Percentiles rank a stretch among this genome's conserved stretches.
Conservation (phyloP, 2,113 vertebrate genomes). For the Pelobates fuscus region DNA sequence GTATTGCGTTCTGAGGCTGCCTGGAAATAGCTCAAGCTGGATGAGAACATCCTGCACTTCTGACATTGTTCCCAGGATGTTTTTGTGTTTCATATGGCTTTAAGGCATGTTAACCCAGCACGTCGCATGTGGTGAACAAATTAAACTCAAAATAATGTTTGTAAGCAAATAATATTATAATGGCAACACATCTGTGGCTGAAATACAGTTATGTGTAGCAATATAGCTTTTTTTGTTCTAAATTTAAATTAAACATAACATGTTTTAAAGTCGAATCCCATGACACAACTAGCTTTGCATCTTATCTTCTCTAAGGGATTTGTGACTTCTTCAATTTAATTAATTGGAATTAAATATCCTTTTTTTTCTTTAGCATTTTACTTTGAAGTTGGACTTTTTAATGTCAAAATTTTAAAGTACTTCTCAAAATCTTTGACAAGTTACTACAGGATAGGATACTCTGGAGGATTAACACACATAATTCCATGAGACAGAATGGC, state of each 20-base stretch:
- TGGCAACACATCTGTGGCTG: too few relatives aligned
- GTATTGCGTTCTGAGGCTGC: too few relatives aligned
- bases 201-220: too few relatives aligned
- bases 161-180: too few relatives aligned
- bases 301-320: slow-evolving; percentile 29
- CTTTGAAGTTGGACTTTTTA: slow-evolving; percentile 40
- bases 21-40: too few relatives aligned
- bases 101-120: too few relatives aligned
- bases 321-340: slow-evolving; percentile 39
- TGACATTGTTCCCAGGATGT: too few relatives aligned
- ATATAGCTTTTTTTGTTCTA: too few relatives aligned
- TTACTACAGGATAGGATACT: slow-evolving; percentile 23
- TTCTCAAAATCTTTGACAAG: slow-evolving; percentile 30
- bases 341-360: slow-evolving; percentile 35
- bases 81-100: too few relatives aligned
- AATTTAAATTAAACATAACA: background rate
- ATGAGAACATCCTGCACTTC: too few relatives aligned
- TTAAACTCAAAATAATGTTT: too few relatives aligned
- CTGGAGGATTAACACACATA: slow-evolving; percentile 39
- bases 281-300: slow-evolving; percentile 18
- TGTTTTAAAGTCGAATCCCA: slow-evolving; percentile 9
- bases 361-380: slow-evolving; percentile 31
- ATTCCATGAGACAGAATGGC: slow-evolving; percentile 21
- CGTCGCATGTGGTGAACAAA: too few relatives aligned
- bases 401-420: slow-evolving; percentile 36